Evolutionary conservation across 2,888 invertebrate genomes (phyloP).

Genomic region (Silvanus unidentatus): DNA sequence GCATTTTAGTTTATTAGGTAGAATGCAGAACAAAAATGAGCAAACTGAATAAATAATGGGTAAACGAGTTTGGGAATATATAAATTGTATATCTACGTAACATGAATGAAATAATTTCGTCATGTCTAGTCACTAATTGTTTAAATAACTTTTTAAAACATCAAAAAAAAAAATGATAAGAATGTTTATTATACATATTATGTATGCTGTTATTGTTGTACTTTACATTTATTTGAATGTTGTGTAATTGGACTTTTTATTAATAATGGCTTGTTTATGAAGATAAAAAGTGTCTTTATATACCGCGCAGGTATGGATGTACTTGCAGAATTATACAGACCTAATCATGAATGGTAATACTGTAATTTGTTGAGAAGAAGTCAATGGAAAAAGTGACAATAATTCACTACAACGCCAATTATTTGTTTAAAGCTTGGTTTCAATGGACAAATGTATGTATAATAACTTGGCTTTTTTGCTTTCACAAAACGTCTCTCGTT

Average conservation of each 20-base stretch:
- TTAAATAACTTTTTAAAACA: slow-evolving; percentile 15
- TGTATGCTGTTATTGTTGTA: slow-evolving; percentile 24
- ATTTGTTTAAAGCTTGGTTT: slow-evolving; percentile 11
- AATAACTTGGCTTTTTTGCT: slow-evolving; percentile 3
- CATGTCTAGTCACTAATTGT: slow-evolving; percentile 30
- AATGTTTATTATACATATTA: slow-evolving; percentile 14
- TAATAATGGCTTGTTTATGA: slow-evolving; percentile 9
- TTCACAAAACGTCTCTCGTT: background rate
- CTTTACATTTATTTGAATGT: slow-evolving; percentile 20
- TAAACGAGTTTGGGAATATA: no score
- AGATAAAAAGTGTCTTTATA: slow-evolving; percentile 16
- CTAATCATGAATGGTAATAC: background rate
- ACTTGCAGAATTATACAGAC: no score
- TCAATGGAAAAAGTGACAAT: slow-evolving; percentile 24
- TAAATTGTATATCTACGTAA: slow-evolving; percentile 11
- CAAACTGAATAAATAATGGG: no score
- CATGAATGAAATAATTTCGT: slow-evolving; percentile 20
- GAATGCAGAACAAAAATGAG: slow-evolving; percentile 12
- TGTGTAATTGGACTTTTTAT: slow-evolving; percentile 5
- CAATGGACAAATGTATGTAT: no score
- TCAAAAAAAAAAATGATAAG: slow-evolving; percentile 18
- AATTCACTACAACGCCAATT: slow-evolving; percentile 24
- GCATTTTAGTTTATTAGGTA: slow-evolving; percentile 17
- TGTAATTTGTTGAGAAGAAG: slow-evolving; percentile 9
- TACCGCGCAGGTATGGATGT: background rate